Percentiles rank a stretch among this genome's conserved stretches.
Conservation (phyloP, 2,888 invertebrate species). For the Itoplectis maculator region DNA sequence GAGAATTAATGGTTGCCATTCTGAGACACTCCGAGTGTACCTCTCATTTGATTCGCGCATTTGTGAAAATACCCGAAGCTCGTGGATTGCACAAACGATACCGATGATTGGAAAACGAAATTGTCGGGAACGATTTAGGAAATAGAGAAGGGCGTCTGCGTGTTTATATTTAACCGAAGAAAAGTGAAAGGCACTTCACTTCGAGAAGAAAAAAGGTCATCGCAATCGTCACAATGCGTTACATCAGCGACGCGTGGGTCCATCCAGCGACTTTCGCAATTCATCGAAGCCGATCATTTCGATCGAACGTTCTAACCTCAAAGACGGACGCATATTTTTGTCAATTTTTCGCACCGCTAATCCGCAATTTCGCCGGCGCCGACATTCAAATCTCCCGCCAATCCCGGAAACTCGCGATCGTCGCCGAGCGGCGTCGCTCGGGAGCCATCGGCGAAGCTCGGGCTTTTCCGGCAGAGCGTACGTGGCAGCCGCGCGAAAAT, state of each 20-base stretch:
- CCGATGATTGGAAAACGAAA: neutral
- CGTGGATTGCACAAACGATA: neutral
- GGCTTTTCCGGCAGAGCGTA: conserved; percentile 9
- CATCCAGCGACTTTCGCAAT: conserved; percentile 13
- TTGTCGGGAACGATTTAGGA: neutral
- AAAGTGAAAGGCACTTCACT: conserved; percentile 29
- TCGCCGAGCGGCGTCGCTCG: neutral
- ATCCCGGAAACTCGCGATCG: neutral
- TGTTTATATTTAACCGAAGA: neutral
- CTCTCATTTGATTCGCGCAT: neutral
- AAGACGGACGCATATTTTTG: neutral
- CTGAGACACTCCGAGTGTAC: neutral
- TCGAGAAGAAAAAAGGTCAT: conserved; percentile 23
- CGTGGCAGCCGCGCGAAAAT: no score
- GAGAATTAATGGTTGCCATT: conserved; percentile 59
- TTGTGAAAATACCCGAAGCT: neutral
- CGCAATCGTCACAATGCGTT: conserved; percentile 4
- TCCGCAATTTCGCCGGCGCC: no score
- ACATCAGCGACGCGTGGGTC: conserved; percentile 1
- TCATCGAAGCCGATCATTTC: neutral
- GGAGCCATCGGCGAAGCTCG: conserved; percentile 18
- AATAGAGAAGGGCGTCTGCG: conserved; percentile 25
- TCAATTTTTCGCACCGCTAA: no score
- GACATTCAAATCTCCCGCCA: neutral
- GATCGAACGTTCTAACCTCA: neutral